Conservation (phyloP, 2,113 vertebrate genomes). For the Felis catus region DNA sequence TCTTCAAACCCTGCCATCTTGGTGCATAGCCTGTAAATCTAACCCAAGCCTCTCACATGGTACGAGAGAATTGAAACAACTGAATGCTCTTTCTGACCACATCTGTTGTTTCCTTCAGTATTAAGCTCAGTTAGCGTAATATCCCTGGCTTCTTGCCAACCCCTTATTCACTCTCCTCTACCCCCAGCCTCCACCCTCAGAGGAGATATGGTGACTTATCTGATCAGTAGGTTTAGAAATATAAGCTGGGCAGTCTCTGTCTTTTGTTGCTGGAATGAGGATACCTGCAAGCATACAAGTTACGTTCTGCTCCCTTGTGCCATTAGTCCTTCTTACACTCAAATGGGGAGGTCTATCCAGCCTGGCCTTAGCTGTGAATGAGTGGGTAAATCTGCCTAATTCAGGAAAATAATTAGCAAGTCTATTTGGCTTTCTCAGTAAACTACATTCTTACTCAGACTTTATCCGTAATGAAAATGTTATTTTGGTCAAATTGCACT, state of each 20-base stretch:
- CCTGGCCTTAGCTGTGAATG: background rate
- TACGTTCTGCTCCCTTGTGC: background rate
- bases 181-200: fast-evolving
- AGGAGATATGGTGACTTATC: background rate
- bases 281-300: background rate
- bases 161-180: background rate
- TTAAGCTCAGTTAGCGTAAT: background rate
- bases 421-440: background rate
- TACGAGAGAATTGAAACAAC: background rate
- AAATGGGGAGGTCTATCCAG: background rate
- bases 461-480: background rate
- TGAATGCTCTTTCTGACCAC: background rate
- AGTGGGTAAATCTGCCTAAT: background rate
- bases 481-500: background rate
- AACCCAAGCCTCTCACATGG: background rate
- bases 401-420: background rate
- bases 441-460: background rate
- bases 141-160: background rate
- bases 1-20: background rate
- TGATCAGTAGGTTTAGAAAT: background rate
- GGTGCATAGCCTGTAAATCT: background rate
- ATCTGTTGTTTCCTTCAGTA: background rate
- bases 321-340: background rate
- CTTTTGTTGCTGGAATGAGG: background rate
- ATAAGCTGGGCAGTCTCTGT: background rate